Evolutionary conservation across 2,888 invertebrate genomes (phyloP).

Genomic region (Xylocampa areola): DNA sequence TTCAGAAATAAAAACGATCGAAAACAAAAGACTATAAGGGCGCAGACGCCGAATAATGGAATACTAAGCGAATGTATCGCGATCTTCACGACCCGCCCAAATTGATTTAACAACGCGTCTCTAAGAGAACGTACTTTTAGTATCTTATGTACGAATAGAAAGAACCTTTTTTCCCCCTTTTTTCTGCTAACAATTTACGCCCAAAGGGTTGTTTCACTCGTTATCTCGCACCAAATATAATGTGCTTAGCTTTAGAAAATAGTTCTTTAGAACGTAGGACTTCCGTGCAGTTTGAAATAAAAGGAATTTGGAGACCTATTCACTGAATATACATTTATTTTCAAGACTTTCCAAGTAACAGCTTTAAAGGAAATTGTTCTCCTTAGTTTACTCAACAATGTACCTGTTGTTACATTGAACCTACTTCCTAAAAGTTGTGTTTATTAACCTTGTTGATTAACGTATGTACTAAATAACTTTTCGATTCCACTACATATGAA

Average conservation of each 20-base stretch:
- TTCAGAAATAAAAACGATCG: constrained; percentile 53
- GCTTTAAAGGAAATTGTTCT: constrained; percentile 6
- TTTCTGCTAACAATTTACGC: constrained; percentile 57
- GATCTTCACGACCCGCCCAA: constrained; percentile 68
- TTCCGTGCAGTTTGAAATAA: constrained; percentile 33
- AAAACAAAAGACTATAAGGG: constrained; percentile 63
- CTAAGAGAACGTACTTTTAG: constrained; percentile 61
- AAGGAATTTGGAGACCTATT: constrained; percentile 29
- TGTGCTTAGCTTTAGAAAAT: constrained; percentile 46
- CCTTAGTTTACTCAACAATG: constrained; percentile 1
- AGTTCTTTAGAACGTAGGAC: constrained; percentile 32
- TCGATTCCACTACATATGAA: constrained; percentile 1
- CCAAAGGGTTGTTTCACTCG: constrained; percentile 57
- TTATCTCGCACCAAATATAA: constrained; percentile 61
- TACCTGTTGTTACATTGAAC: no score
- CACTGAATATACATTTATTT: constrained; percentile 40
- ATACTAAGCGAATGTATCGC: constrained; percentile 69
- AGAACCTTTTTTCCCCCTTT: constrained; percentile 42
- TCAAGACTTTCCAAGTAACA: constrained; percentile 16
- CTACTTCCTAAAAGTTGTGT: no score
- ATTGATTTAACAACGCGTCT: constrained; percentile 74
- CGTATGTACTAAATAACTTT: no score
- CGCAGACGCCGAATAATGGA: constrained; percentile 65
- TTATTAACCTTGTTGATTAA: no score
- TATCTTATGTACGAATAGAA: constrained; percentile 50